Percentiles rank a stretch among this genome's conserved stretches.
phyloP scores from a whole-genome alignment of 2,113 vertebrate genomes.

The Pitta sordida region DNA sequence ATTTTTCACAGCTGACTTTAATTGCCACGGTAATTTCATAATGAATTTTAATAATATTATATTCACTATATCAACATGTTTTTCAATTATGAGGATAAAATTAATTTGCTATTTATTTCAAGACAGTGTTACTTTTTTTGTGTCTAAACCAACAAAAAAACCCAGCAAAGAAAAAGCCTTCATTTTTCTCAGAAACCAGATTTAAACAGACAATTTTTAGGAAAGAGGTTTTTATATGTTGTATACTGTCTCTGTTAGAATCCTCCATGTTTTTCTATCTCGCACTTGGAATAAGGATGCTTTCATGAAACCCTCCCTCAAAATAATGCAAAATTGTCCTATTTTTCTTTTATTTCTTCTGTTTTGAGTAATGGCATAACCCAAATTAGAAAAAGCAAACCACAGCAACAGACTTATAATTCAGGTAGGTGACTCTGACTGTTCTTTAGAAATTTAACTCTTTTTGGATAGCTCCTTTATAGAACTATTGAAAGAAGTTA shows the following conservation, averaged over 20 bases:
- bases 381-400: neutral
- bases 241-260: neutral
- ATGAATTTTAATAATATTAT: conserved; percentile 19
- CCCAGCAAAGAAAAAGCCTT: neutral
- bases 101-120: neutral
- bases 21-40: conserved; percentile 34
- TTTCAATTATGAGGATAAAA: conserved; percentile 15
- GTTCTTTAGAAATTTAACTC: neutral
- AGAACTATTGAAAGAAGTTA: neutral
- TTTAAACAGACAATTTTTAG: neutral
- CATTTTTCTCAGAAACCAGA: neutral
- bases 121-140: neutral
- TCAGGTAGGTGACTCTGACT: neutral
- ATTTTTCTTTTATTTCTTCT: neutral
- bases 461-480: neutral
- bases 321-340: neutral
- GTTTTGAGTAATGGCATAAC: neutral
- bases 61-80: neutral
- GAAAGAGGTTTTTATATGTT: neutral
- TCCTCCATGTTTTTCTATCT: neutral
- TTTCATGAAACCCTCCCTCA: neutral
- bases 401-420: neutral
- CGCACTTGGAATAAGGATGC: neutral
- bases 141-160: neutral
- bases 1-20: conserved; percentile 39